Percentiles rank a stretch among this genome's conserved stretches.
phyloP scores from a whole-genome alignment of 2,797 vertebrate genomes.

The Xyrichtys novacula region DNA sequence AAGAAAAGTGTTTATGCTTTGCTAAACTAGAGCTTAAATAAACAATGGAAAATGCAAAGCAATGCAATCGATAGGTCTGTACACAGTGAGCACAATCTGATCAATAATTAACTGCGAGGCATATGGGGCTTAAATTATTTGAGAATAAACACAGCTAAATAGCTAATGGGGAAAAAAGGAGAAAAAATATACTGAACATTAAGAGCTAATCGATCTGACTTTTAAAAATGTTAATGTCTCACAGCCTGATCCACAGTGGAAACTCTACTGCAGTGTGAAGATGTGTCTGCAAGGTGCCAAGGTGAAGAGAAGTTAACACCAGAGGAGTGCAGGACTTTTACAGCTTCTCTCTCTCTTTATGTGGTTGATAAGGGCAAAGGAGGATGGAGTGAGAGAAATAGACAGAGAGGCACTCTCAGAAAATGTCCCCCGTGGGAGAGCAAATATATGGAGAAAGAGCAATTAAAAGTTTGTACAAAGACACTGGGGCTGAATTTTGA shows the following conservation, averaged over 20 bases:
- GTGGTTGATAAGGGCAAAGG: constrained; percentile 53
- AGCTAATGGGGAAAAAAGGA: constrained; percentile 64
- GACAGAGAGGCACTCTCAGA: constrained; percentile 40
- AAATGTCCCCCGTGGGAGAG: constrained; percentile 62
- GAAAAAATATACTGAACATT: constrained; percentile 69
- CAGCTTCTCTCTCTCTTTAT: constrained; percentile 42
- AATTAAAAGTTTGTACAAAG: constrained; percentile 81
- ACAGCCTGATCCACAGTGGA: constrained; percentile 19
- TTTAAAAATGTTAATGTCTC: constrained; percentile 63
- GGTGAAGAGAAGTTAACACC: constrained; percentile 56
- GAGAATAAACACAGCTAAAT: constrained; percentile 73
- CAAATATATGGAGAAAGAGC: constrained; percentile 73
- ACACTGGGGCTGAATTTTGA: constrained; percentile 61
- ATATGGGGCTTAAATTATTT: constrained; percentile 75
- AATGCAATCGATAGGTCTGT: constrained; percentile 62
- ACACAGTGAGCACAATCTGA: constrained; percentile 51
- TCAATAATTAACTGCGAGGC: constrained; percentile 76
- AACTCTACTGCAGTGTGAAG: constrained; percentile 56
- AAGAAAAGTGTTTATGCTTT: constrained; percentile 59
- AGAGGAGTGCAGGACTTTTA: constrained; percentile 53
- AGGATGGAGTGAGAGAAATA: constrained; percentile 60
- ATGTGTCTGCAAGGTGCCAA: constrained; percentile 44
- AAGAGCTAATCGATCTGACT: constrained; percentile 69
- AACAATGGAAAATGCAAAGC: constrained; percentile 62
- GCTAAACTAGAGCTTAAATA: constrained; percentile 52